These are phyloP conservation scores for Eulimnadia texana DNA, from an alignment of 1,140 invertebrate species.

Conservation along the genomic window DNA sequence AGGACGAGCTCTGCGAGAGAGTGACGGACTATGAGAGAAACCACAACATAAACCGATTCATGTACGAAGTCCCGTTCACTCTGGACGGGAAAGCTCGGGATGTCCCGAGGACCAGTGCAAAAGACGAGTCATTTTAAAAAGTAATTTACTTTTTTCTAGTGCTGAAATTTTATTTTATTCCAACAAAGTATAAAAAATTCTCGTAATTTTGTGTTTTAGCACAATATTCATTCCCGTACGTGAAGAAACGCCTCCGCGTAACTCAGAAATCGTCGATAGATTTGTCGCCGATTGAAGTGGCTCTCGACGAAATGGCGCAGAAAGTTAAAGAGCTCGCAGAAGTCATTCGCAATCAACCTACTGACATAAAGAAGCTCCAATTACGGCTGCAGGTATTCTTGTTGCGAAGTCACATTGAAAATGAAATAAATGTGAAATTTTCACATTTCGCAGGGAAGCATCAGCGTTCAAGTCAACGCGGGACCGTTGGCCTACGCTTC, in stretches of 20 bases:
- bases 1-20: slow-evolving; percentile 40
- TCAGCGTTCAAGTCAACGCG: slow-evolving; percentile 88
- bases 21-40: slow-evolving; percentile 70
- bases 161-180: slow-evolving; percentile 4
- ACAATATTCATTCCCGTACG: slow-evolving; percentile 74
- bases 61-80: slow-evolving; percentile 88
- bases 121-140: slow-evolving; percentile 65
- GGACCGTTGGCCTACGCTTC: slow-evolving; percentile 83
- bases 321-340: slow-evolving; percentile 69
- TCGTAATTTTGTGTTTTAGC: slow-evolving; percentile 33
- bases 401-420: too few species aligned
- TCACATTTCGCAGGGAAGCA: slow-evolving; percentile 42
- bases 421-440: too few species aligned
- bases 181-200: neutral
- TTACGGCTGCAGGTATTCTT: slow-evolving; percentile 74
- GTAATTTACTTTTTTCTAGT: slow-evolving; percentile 36
- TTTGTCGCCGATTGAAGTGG: slow-evolving; percentile 81
- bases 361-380: slow-evolving; percentile 78
- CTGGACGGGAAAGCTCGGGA: slow-evolving; percentile 58
- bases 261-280: slow-evolving; percentile 54
- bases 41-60: slow-evolving; percentile 72
- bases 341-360: slow-evolving; percentile 58
- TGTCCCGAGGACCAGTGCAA: slow-evolving; percentile 77
- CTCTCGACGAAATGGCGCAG: slow-evolving; percentile 79
- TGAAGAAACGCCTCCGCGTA: slow-evolving; percentile 73